Conservation (phyloP, 2,888 invertebrate species). For the Synanthedon formicaeformis region DNA sequence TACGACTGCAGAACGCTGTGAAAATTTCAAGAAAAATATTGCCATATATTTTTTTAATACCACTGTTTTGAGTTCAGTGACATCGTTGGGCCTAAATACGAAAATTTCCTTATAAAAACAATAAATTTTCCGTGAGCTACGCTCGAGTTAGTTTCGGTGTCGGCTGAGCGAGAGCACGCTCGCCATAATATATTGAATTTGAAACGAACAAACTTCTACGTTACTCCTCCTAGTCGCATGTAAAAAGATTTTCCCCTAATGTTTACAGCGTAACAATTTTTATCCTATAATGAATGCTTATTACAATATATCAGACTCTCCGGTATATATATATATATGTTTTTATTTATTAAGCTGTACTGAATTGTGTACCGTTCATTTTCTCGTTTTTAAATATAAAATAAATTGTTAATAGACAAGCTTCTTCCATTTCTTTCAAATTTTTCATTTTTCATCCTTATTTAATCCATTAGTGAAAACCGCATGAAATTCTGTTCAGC, state of each 20-base stretch:
- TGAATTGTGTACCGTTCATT: too few relatives aligned
- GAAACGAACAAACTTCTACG: constrained; percentile 69
- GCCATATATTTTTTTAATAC: too few relatives aligned
- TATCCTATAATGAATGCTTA: constrained; percentile 19
- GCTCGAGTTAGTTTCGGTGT: constrained; percentile 70
- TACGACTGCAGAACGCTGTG: too few relatives aligned
- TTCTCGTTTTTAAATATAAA: too few relatives aligned
- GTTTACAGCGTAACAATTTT: constrained; percentile 61
- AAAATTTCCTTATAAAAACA: constrained; percentile 70
- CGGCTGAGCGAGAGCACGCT: constrained; percentile 67
- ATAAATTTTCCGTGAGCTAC: constrained; percentile 66
- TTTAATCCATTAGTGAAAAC: too few relatives aligned
- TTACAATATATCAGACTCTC: not conserved
- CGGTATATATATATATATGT: not conserved
- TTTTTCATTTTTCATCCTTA: too few relatives aligned
- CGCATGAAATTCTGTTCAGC: too few relatives aligned
- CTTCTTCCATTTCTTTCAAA: too few relatives aligned
- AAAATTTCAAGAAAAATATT: too few relatives aligned
- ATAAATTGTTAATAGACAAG: too few relatives aligned
- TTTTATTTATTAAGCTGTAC: too few relatives aligned
- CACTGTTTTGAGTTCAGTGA: constrained; percentile 23
- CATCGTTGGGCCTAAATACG: constrained; percentile 47
- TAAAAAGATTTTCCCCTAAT: constrained; percentile 64
- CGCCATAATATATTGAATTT: constrained; percentile 70
- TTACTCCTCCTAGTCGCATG: constrained; percentile 40